phyloP scores from a whole-genome alignment of 2,113 vertebrate genomes.

The Hippolais icterina region DNA sequence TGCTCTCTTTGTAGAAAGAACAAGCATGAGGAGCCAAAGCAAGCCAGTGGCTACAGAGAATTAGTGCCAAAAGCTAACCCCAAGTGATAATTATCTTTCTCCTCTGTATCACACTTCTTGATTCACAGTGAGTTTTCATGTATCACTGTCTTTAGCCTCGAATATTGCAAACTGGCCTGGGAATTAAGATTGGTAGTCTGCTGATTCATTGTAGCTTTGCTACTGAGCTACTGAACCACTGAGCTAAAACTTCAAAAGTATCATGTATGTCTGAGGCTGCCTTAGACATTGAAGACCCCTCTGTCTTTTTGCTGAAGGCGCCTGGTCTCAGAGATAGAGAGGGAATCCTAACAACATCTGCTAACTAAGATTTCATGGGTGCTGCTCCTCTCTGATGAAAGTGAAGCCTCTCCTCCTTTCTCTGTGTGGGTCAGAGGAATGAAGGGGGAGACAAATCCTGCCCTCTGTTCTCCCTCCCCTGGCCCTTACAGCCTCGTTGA shows the following conservation, averaged over 20 bases:
- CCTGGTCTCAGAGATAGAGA: not conserved
- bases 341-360: not conserved
- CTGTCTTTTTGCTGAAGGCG: not conserved
- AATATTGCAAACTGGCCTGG: not conserved
- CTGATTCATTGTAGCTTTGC: not conserved
- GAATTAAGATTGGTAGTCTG: not conserved
- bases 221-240: not conserved
- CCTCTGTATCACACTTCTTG: not conserved
- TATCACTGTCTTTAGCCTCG: not conserved
- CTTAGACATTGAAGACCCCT: not conserved
- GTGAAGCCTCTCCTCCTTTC: not conserved
- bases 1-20: not conserved
- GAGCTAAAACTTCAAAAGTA: not conserved
- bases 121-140: not conserved
- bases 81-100: not conserved
- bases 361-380: not conserved
- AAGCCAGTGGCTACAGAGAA: not conserved
- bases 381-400: not conserved
- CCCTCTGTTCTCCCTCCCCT: rapidly evolving
- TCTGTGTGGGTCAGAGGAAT: not conserved
- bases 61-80: not conserved
- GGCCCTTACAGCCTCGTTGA: not conserved
- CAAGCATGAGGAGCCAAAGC: not conserved
- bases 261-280: not conserved
- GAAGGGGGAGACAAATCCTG: not conserved